Evolutionary conservation across 2,113 vertebrate genomes (phyloP).

Genomic region (Nettapus auritus): DNA sequence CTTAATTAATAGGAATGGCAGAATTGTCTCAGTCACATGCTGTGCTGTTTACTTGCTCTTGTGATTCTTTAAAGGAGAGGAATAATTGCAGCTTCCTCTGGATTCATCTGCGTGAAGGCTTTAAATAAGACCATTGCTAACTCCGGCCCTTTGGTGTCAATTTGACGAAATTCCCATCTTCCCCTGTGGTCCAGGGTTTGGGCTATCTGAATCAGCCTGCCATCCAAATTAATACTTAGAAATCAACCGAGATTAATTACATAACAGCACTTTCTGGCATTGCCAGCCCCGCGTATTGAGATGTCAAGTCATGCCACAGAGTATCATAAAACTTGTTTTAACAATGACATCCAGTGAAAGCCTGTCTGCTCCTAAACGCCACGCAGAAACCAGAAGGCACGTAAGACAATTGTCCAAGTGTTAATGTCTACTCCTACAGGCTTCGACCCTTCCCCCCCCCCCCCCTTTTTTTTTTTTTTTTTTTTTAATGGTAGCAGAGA

Average conservation of each 20-base stretch:
- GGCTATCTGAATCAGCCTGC: background rate
- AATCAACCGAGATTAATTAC: slow-evolving; percentile 16
- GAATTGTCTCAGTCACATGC: background rate
- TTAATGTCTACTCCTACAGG: background rate
- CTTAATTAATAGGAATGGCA: background rate
- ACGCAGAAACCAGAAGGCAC: background rate
- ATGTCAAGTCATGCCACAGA: background rate
- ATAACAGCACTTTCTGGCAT: background rate
- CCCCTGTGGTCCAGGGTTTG: background rate
- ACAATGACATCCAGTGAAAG: background rate
- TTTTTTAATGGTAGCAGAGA: background rate
- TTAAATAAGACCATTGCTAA: background rate
- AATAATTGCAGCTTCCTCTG: slow-evolving; percentile 20
- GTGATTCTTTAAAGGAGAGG: background rate
- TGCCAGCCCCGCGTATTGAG: background rate
- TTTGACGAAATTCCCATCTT: slow-evolving; percentile 22
- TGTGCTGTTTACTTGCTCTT: background rate
- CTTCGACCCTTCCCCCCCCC: background rate
- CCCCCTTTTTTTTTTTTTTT: background rate
- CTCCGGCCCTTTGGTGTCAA: background rate
- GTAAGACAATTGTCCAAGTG: background rate
- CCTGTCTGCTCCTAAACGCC: background rate
- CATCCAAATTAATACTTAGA: background rate
- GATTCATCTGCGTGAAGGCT: background rate
- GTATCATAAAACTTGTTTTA: background rate